Evolutionary conservation across 1,140 invertebrate genomes (phyloP), one percentile per base, ranked within the genome.

Genomic region (Drosophila bipectinata): DNA sequence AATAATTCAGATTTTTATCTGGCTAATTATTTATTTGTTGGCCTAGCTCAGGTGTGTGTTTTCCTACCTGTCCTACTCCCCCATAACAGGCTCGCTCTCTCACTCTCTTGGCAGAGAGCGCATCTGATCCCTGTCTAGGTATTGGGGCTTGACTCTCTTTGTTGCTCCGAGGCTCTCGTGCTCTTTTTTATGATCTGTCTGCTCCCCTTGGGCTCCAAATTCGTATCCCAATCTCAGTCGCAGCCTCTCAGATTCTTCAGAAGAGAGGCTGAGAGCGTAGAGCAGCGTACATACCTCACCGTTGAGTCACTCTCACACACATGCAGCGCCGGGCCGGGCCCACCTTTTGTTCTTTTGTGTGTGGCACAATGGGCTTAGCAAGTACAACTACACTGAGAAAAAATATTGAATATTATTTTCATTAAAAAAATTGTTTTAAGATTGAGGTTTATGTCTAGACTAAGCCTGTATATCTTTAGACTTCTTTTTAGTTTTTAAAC

Each of bases 261-360:
- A 49, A 49, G 45, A 53, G 62, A 59, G 45, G 45, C 2, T 21
- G 21, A 21, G 67, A 63, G 72, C 49, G 18, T 7, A 47, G 15
- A 72, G 51, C 57, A 61, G 55, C 45, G 41, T 45, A 76, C 80
- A 84, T 79, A 61, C 54, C 47, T 79, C 45, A 54, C 30, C 74
- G 58, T 76, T 83, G 79, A 83, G 72, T 84, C 80, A 84, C 77
- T 60, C 51, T 68, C 52, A 72, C 58, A 49, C 39, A 72, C 59
- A 56, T 49, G 45, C 45, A 59, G 39, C 52, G 26, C 41, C 14
- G 56, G 55, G 21, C 39, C 48, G 48, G 45, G 57, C 73, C 77
- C 64, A 76, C 66, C 79, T 78, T 87, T 78, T 87, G 74, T 82
- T 88, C 69, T 84, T 84, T 87, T 80, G 67, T 85, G 68, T 69